Evolutionary conservation across 2,113 vertebrate genomes (phyloP).

Genomic region (Tragelaphus buxtoni): DNA sequence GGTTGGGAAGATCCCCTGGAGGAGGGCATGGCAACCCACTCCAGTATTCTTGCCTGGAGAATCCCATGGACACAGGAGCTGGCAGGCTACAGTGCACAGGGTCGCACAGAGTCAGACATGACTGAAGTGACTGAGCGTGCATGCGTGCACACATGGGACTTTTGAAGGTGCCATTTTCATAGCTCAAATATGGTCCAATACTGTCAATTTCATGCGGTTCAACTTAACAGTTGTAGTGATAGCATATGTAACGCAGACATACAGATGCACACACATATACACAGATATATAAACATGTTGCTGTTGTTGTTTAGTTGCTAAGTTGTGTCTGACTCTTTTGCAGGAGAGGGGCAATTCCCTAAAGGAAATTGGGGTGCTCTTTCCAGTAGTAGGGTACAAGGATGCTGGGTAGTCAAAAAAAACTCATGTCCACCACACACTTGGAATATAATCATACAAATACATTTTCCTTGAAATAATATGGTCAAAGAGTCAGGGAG

Average conservation of each 20-base stretch:
- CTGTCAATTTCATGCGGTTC: background rate
- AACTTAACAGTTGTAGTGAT: too few species aligned
- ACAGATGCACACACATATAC: too few species aligned
- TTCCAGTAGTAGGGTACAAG: background rate
- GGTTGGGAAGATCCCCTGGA: background rate
- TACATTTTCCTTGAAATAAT: background rate
- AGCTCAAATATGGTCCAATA: background rate
- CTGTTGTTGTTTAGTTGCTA: background rate
- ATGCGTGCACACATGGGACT: background rate
- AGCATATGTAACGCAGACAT: background rate
- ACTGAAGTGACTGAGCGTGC: background rate
- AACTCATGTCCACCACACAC: background rate
- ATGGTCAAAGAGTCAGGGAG: background rate
- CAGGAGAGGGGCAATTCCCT: background rate
- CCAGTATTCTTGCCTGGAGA: background rate
- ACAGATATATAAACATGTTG: background rate
- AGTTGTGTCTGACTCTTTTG: background rate
- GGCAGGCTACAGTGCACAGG: background rate
- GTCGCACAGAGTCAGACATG: background rate
- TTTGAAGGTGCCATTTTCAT: background rate
- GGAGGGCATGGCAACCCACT: background rate
- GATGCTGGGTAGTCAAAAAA: background rate
- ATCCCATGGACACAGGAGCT: background rate
- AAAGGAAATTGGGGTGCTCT: background rate
- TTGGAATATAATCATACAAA: background rate